phyloP scores from a whole-genome alignment of 2,797 vertebrate genomes.

The Cuculus canorus region DNA sequence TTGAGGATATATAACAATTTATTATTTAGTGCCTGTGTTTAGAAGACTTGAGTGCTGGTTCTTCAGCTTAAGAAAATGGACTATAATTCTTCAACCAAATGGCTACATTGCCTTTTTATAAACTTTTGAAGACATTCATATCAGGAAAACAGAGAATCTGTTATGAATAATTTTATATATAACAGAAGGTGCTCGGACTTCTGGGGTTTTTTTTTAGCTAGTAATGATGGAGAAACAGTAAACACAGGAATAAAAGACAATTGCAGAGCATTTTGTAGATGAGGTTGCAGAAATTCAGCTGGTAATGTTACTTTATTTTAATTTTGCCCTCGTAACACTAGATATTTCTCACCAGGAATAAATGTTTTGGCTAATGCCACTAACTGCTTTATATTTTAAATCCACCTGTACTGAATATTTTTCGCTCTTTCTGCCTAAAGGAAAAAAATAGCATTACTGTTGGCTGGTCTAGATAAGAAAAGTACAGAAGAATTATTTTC shows the following conservation, averaged over 20 bases:
- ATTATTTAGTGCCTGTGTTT: background rate
- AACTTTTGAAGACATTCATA: background rate
- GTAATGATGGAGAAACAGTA: background rate
- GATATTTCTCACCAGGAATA: background rate
- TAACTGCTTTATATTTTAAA: background rate
- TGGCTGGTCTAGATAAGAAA: background rate
- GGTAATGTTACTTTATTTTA: background rate
- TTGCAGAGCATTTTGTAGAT: background rate
- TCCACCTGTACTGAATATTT: background rate
- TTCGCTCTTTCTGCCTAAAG: background rate
- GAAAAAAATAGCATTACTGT: background rate
- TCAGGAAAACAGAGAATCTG: background rate
- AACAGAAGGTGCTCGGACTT: slow-evolving; percentile 20
- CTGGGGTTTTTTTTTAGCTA: background rate
- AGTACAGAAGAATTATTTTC: background rate
- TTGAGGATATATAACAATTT: background rate
- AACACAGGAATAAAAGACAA: background rate
- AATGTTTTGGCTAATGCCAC: background rate
- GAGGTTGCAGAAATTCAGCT: background rate
- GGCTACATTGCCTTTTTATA: background rate
- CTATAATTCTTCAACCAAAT: background rate
- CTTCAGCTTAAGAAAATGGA: background rate
- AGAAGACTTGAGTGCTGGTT: background rate
- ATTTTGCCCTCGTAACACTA: background rate
- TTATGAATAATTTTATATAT: background rate